Evolutionary conservation across 1,140 invertebrate genomes (phyloP), one percentile per base, ranked within the genome.

Genomic region (Pogonomyrmex barbatus): DNA sequence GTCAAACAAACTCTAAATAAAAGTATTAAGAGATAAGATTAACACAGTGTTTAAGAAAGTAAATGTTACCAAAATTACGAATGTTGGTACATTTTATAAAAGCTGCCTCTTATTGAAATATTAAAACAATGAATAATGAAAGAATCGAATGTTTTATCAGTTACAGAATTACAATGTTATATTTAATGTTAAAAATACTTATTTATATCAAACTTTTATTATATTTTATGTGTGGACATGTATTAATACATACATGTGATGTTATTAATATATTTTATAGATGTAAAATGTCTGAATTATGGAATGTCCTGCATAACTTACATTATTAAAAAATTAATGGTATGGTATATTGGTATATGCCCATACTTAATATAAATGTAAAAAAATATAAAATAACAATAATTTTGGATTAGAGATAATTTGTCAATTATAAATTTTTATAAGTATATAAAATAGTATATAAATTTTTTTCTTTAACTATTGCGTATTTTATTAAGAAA

Each of bases 21-120:
- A 24, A 56, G 17, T 82, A n/a, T 42, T 65, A 42, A 65, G n/a
- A 30, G 36, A 30, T 67, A 54, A 63, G 24, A 73, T 45, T 30
- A 70, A 47, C 17, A 45, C n/a, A 52, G 12, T 47, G 67, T 82
- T 82, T 67, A 82, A 60, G 30, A 73, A 73, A 68, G 14, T 81
- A 68, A 52, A 58, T 60, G 54, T 24, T 47, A 82, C 1, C 6
- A 71, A 67, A 68, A 70, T 70, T 56, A 24, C 5, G 3, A 82
- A 58, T 71, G 24, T 39, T 33, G n/a, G 2, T 56, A 79, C 36
- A 70, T 54, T n/a, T 42, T 73, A 17, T 39, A 71, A 42, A 10
- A 58, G 33, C 24, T 71, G 52, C 50, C n/a, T 45, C 30, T 82
- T 33, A 56, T 81, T 67, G 30, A 79, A 54, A 60, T 73, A 50